Conservation (phyloP, 2,888 invertebrate species). For the Chrysodeixis includens region DNA sequence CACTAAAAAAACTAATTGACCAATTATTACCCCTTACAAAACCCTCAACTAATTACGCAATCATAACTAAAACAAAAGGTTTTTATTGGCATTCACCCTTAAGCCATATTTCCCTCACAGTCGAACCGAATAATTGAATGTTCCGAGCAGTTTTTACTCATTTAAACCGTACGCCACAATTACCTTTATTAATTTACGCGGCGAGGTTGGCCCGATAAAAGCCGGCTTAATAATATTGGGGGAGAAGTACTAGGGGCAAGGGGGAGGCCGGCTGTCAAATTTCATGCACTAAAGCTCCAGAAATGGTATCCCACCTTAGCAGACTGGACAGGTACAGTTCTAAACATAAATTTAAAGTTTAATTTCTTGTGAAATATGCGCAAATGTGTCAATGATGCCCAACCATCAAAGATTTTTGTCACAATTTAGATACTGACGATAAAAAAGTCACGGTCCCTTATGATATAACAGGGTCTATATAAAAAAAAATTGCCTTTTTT, state of each 20-base stretch:
- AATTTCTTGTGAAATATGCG: not conserved
- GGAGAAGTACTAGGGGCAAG: slow-evolving; percentile 41
- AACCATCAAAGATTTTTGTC: no score
- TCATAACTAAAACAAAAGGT: slow-evolving; percentile 44
- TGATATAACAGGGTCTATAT: no score
- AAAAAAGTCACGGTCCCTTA: no score
- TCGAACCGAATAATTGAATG: slow-evolving; percentile 62
- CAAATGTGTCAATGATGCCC: not conserved
- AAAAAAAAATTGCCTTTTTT: no score
- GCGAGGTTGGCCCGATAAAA: slow-evolving; percentile 73
- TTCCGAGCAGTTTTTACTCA: slow-evolving; percentile 67
- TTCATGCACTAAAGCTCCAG: slow-evolving; percentile 80
- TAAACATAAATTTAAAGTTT: slow-evolving; percentile 16
- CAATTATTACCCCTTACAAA: slow-evolving; percentile 13
- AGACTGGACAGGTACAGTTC: slow-evolving; percentile 70
- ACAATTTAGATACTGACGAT: no score
- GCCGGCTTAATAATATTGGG: slow-evolving; percentile 73
- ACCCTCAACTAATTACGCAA: slow-evolving; percentile 41
- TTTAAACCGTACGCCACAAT: slow-evolving; percentile 69
- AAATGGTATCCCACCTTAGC: slow-evolving; percentile 69
- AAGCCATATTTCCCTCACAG: slow-evolving; percentile 52
- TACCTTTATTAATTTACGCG: slow-evolving; percentile 75
- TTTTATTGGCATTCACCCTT: slow-evolving; percentile 38
- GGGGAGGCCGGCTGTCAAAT: slow-evolving; percentile 75
- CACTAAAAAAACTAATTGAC: not conserved